Evolutionary conservation across 2,888 invertebrate species (phyloP).

Genomic region (Amphipoea oculea): DNA sequence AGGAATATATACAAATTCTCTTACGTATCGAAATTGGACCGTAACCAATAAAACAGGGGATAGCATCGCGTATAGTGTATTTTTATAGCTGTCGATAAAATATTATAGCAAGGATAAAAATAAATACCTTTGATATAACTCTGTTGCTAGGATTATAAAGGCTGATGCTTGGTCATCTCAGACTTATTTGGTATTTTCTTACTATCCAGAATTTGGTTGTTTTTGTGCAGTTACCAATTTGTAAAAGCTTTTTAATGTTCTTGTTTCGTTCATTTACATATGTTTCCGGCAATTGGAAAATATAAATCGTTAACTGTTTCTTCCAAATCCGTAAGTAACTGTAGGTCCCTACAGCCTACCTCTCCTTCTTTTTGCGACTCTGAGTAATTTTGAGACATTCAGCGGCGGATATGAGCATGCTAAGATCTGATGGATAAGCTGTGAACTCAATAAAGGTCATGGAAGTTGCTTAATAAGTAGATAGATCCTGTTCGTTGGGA

Average conservation of each 20-base stretch:
- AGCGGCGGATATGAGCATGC: too few relatives aligned
- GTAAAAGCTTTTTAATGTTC: background rate
- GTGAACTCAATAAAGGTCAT: background rate
- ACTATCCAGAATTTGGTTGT: background rate
- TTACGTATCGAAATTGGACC: constrained; percentile 29
- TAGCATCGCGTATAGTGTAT: constrained; percentile 40
- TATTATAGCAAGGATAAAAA: constrained; percentile 49
- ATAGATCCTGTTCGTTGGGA: background rate
- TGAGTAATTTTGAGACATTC: background rate
- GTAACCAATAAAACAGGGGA: constrained; percentile 48
- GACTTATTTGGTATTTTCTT: background rate
- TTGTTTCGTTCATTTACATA: background rate
- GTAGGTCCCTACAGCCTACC: too few relatives aligned
- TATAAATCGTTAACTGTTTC: background rate
- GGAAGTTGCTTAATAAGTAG: background rate
- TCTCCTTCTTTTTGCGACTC: background rate
- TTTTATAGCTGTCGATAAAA: constrained; percentile 58
- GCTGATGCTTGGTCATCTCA: background rate
- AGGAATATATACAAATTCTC: constrained; percentile 42
- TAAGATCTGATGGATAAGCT: background rate
- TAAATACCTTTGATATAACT: constrained; percentile 28
- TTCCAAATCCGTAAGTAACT: too few relatives aligned
- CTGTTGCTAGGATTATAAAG: constrained; percentile 2
- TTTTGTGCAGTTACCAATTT: background rate
- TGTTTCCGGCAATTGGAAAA: background rate